A percentile compares a stretch with the other conserved stretches of the same genome.
Evolutionary conservation across 1,140 invertebrate species (phyloP).

Genomic region (Homalodisca vitripennis): DNA sequence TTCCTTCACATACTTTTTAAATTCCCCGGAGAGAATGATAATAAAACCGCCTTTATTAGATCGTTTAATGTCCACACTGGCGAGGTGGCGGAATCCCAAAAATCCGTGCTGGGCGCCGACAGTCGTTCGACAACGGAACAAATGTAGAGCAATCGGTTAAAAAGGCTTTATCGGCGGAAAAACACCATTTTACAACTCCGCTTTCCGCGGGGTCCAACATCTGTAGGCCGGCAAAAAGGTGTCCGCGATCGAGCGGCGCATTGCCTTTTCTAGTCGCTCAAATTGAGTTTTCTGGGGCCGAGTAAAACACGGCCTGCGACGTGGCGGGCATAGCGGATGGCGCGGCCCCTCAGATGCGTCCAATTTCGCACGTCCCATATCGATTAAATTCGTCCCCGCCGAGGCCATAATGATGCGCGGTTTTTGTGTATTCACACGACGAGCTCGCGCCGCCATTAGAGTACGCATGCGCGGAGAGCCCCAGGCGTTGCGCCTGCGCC

Average conservation of each 20-base stretch:
- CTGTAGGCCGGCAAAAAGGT: not conserved
- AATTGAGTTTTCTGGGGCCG: slow-evolving; percentile 9
- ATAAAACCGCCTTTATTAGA: too few relatives aligned
- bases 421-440: slow-evolving; percentile 13
- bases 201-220: slow-evolving; percentile 5
- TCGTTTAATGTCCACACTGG: too few relatives aligned
- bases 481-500: not conserved
- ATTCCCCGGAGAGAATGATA: too few relatives aligned
- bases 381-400: slow-evolving; percentile 6
- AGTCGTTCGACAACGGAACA: too few relatives aligned
- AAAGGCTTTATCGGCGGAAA: slow-evolving; percentile 17
- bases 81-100: too few relatives aligned
- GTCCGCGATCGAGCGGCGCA: too few relatives aligned
- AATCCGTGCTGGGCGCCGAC: too few relatives aligned
- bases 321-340: slow-evolving; percentile 3
- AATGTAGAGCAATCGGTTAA: slow-evolving; percentile 13
- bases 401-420: slow-evolving; percentile 9
- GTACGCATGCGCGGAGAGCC: not conserved
- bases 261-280: too few relatives aligned
- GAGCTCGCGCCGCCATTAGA: slow-evolving; percentile 1
- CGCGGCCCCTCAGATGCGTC: not conserved
- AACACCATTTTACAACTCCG: not conserved
- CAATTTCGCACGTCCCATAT: slow-evolving; percentile 17
- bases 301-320: slow-evolving; percentile 9
- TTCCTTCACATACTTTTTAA: too few relatives aligned